Percentiles rank a stretch among this genome's conserved stretches.
These are phyloP conservation scores for Micromys minutus DNA, from an alignment of 2,113 vertebrate genomes.

Conservation along the genomic window DNA sequence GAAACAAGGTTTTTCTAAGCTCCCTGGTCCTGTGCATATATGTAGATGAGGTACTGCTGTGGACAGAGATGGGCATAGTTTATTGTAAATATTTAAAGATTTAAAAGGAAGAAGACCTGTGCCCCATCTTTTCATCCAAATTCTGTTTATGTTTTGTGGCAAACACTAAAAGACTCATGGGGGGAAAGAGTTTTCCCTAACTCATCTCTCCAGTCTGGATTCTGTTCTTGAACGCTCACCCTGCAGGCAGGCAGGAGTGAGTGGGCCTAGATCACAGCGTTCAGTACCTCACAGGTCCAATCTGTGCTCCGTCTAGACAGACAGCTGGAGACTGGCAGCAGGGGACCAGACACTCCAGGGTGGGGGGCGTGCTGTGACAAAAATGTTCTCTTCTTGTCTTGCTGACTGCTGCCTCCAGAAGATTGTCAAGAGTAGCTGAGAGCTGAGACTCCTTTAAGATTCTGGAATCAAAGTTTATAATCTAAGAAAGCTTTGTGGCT, in stretches of 20 bases:
- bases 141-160: background rate
- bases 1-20: background rate
- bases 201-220: background rate
- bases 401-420: background rate
- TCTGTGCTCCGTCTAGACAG: slow-evolving; percentile 81
- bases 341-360: slow-evolving; percentile 73
- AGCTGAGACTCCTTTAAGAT: no score
- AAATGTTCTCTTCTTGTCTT: slow-evolving; percentile 23
- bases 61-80: background rate
- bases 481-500: background rate
- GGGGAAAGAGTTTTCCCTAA: background rate
- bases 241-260: slow-evolving; percentile 62
- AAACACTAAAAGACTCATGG: background rate
- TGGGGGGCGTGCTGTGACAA: background rate
- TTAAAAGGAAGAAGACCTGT: background rate
- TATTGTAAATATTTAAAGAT: background rate
- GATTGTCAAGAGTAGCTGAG: rapidly evolving
- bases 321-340: slow-evolving; percentile 82
- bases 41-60: rapidly evolving
- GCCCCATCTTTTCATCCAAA: background rate
- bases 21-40: rapidly evolving
- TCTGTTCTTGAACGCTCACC: slow-evolving; percentile 53
- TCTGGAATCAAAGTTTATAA: no score
- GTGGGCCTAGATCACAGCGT: slow-evolving; percentile 77
- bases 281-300: slow-evolving; percentile 78